These are phyloP conservation scores for Corapipo altera DNA, from an alignment of 2,113 vertebrate species.

Conservation along the genomic window DNA sequence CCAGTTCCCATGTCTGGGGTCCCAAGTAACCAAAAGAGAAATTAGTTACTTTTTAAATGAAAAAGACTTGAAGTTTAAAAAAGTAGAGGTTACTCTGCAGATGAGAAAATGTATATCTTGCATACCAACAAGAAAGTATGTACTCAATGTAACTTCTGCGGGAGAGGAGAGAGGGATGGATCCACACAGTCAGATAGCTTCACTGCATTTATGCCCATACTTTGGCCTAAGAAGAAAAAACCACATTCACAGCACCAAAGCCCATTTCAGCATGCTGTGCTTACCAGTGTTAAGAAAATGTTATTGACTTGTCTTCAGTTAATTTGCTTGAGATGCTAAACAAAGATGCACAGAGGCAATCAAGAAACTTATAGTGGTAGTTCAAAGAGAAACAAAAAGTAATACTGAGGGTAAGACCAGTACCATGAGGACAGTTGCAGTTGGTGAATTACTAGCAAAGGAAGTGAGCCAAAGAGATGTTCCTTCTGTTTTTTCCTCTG, in stretches of 20 bases:
- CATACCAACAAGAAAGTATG: not conserved
- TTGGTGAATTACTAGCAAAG: not conserved
- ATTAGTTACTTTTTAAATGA: not conserved
- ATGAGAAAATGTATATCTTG: not conserved
- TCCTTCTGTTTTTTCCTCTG: not conserved
- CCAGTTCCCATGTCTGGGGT: not conserved
- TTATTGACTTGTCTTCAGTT: not conserved
- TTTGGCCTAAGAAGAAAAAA: not conserved
- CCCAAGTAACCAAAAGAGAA: not conserved
- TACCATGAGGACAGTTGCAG: not conserved
- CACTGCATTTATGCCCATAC: not conserved
- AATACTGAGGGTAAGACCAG: not conserved
- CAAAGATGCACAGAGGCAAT: not conserved
- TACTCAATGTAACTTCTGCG: not conserved
- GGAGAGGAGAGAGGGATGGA: not conserved
- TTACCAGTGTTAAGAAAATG: not conserved
- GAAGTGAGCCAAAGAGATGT: not conserved
- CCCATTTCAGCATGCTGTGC: not conserved
- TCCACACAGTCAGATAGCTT: not conserved
- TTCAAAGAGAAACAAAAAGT: not conserved
- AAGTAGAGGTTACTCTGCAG: not conserved
- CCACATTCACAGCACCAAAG: not conserved
- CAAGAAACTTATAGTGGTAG: not conserved
- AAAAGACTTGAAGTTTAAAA: not conserved
- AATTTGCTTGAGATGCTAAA: not conserved